phyloP scores from a whole-genome alignment of 2,113 vertebrate genomes.

The Ammodramus savannarum region DNA sequence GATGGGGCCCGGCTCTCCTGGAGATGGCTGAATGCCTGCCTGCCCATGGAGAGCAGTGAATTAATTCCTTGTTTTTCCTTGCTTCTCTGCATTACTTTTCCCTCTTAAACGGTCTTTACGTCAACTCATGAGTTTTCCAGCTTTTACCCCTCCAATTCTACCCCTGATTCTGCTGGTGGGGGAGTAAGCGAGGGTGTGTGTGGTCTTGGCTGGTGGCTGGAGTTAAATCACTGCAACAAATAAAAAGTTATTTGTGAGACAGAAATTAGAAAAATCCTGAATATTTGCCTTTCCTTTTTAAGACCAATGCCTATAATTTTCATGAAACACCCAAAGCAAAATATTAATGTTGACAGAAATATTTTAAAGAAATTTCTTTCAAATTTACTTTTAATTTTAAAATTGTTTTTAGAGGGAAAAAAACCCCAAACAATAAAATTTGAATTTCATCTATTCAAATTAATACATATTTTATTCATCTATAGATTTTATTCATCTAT shows the following conservation, averaged over 20 bases:
- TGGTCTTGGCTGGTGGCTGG: not conserved
- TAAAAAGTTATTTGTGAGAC: not conserved
- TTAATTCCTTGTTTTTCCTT: not conserved
- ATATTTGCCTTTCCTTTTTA: not conserved
- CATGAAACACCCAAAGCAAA: not conserved
- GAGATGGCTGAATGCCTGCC: not conserved
- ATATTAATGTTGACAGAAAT: not conserved
- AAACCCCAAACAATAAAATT: rapidly evolving
- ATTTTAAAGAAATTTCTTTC: not conserved
- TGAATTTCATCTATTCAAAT: not conserved
- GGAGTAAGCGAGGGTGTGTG: rapidly evolving
- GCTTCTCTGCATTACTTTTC: not conserved
- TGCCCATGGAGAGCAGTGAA: not conserved
- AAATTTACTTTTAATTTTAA: not conserved
- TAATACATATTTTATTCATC: too few relatives aligned
- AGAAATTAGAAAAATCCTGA: not conserved
- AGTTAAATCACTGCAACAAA: not conserved
- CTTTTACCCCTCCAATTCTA: not conserved
- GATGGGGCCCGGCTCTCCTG: not conserved
- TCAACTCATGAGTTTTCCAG: not conserved
- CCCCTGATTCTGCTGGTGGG: rapidly evolving
- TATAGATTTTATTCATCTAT: too few relatives aligned
- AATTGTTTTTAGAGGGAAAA: not conserved
- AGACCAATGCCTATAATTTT: not conserved
- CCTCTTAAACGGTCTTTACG: not conserved